Conservation (phyloP, 2,888 invertebrate genomes). For the Habroteleia sp. region DNA sequence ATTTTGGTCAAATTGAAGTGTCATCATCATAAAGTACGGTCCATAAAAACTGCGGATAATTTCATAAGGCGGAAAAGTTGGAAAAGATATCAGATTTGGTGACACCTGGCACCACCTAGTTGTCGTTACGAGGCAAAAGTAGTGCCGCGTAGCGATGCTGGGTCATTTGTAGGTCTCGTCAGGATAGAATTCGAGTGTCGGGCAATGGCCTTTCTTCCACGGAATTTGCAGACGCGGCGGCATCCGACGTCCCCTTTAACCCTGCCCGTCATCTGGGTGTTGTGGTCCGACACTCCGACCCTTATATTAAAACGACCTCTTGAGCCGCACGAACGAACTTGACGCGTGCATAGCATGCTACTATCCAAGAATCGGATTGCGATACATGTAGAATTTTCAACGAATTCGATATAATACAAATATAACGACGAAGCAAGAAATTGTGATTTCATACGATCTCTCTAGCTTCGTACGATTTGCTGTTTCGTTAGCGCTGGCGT, state of each 20-base stretch:
- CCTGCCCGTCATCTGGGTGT: constrained; percentile 48
- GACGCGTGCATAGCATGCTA: constrained; percentile 62
- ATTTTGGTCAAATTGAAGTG: background rate
- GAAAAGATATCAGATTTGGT: constrained; percentile 46
- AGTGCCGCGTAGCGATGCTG: constrained; percentile 26
- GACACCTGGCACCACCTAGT: constrained; percentile 61
- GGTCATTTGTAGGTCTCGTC: constrained; percentile 58
- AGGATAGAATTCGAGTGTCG: constrained; percentile 61
- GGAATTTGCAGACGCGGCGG: constrained; percentile 64
- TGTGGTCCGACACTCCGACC: constrained; percentile 58
- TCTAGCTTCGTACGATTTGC: constrained; percentile 16
- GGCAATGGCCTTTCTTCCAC: constrained; percentile 60
- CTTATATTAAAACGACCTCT: constrained; percentile 65
- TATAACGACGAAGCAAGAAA: constrained; percentile 48
- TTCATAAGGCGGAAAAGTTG: constrained; percentile 35
- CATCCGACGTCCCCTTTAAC: constrained; percentile 55
- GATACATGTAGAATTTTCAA: constrained; percentile 54
- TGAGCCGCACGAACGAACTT: constrained; percentile 60
- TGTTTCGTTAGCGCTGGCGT: constrained; percentile 25
- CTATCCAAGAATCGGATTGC: constrained; percentile 51
- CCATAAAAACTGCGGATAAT: constrained; percentile 32
- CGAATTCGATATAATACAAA: constrained; percentile 53
- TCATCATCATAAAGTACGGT: constrained; percentile 26
- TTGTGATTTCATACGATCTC: constrained; percentile 29
- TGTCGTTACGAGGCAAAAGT: constrained; percentile 55